Conservation (phyloP, 2,113 vertebrate genomes). For the Nothoprocta pentlandii region DNA sequence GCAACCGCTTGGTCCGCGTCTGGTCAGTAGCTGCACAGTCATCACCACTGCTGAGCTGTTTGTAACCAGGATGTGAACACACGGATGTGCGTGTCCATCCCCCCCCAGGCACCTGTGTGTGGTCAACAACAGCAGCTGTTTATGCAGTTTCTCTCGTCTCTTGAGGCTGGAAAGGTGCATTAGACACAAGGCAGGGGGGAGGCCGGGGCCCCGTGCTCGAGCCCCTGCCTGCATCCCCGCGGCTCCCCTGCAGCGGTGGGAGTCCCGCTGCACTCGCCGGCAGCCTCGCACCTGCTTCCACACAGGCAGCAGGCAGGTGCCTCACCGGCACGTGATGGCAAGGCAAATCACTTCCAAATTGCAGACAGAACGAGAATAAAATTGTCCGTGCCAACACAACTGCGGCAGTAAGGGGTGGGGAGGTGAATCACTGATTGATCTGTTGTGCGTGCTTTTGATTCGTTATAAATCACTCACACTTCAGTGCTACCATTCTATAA, state of each 20-base stretch:
- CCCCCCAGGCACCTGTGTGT: not conserved
- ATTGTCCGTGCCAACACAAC: not conserved
- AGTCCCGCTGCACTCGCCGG: no score
- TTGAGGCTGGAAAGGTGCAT: not conserved
- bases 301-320: rapidly evolving
- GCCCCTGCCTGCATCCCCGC: not conserved
- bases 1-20: rapidly evolving
- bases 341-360: not conserved
- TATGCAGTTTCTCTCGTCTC: not conserved
- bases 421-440: not conserved
- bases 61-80: rapidly evolving
- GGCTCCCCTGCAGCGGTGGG: no score
- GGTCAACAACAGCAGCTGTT: not conserved
- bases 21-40: not conserved
- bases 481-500: not conserved
- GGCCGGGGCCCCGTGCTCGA: not conserved
- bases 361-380: not conserved
- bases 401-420: not conserved
- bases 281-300: not conserved
- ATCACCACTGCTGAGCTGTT: rapidly evolving
- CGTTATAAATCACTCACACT: not conserved
- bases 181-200: not conserved
- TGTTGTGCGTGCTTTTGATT: not conserved
- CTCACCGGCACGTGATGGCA: not conserved
- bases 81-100: rapidly evolving